Conservation (phyloP, 2,797 vertebrate species). For the Odontamblyopus rebecca region DNA sequence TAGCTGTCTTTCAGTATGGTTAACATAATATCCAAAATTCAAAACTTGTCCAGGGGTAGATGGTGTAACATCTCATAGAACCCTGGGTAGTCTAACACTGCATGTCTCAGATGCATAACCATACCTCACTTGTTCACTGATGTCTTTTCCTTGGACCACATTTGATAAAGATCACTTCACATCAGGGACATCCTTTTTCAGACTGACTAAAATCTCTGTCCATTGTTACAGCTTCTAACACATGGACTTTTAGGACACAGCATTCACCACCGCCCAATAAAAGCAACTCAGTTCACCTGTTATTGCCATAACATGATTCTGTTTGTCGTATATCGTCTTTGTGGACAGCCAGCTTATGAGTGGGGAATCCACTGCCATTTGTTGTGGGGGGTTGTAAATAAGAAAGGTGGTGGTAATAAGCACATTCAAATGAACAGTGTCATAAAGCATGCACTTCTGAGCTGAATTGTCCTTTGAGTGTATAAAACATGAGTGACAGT, state of each 20-base stretch:
- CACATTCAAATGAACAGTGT: slow-evolving; percentile 28
- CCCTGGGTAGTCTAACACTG: too few species aligned
- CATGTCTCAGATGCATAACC: not conserved
- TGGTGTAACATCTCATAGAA: not conserved
- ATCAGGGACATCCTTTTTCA: not conserved
- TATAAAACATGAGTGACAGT: slow-evolving; percentile 56
- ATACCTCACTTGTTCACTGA: not conserved
- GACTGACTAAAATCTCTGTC: not conserved
- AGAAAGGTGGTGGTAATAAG: slow-evolving; percentile 25
- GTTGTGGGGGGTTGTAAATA: slow-evolving; percentile 26
- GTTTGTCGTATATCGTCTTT: not conserved
- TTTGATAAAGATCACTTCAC: not conserved
- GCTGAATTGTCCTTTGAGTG: slow-evolving; percentile 35
- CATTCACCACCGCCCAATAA: not conserved
- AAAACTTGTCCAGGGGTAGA: not conserved
- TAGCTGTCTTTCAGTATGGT: not conserved
- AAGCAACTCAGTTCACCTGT: not conserved
- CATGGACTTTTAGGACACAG: not conserved
- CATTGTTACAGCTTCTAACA: not conserved
- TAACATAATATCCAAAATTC: not conserved
- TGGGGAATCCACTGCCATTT: slow-evolving; percentile 18
- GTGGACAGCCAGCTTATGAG: not conserved
- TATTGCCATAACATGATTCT: not conserved
- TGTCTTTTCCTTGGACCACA: not conserved
- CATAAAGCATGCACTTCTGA: slow-evolving; percentile 38